phyloP scores from a whole-genome alignment of 2,888 invertebrate genomes.

The Eledona agricola region DNA sequence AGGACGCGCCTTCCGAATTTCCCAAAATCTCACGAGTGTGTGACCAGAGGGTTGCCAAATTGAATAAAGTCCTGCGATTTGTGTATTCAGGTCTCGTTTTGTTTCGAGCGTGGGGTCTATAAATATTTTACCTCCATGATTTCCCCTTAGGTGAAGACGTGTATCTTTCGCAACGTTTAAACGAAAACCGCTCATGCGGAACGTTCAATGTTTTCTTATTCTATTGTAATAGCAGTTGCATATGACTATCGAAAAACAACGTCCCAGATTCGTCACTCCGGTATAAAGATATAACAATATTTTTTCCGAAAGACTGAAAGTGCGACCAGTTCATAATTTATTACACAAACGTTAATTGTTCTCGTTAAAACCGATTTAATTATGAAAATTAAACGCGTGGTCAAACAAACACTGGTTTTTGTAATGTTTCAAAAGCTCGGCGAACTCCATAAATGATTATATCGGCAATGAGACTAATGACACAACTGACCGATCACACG shows the following conservation, averaged over 20 bases:
- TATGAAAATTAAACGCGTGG: too few species aligned
- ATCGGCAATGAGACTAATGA: slow-evolving; percentile 18
- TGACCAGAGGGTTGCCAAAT: slow-evolving; percentile 38
- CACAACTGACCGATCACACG: slow-evolving; percentile 19
- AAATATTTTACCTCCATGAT: slow-evolving; percentile 54
- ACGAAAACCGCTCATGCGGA: slow-evolving; percentile 9
- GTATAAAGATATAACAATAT: not conserved
- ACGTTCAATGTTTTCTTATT: slow-evolving; percentile 4
- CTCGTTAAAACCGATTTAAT: too few species aligned
- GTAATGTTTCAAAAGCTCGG: slow-evolving; percentile 2
- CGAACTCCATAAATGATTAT: slow-evolving; percentile 16
- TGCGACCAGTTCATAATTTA: too few species aligned
- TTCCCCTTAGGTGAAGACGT: slow-evolving; percentile 50
- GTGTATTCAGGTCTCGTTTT: slow-evolving; percentile 50
- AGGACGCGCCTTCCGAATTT: slow-evolving; percentile 28
- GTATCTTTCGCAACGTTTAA: slow-evolving; percentile 35
- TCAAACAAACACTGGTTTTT: too few species aligned
- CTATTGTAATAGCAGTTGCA: too few species aligned
- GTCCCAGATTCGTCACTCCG: not conserved
- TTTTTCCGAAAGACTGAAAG: too few species aligned
- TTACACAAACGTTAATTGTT: too few species aligned
- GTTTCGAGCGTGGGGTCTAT: slow-evolving; percentile 45
- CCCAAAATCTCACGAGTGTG: slow-evolving; percentile 34
- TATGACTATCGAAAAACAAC: too few species aligned
- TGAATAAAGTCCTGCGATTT: slow-evolving; percentile 45